These are phyloP conservation scores for Eleutherodactylus coqui DNA, from an alignment of 2,797 vertebrate genomes.

Conservation along the genomic window DNA sequence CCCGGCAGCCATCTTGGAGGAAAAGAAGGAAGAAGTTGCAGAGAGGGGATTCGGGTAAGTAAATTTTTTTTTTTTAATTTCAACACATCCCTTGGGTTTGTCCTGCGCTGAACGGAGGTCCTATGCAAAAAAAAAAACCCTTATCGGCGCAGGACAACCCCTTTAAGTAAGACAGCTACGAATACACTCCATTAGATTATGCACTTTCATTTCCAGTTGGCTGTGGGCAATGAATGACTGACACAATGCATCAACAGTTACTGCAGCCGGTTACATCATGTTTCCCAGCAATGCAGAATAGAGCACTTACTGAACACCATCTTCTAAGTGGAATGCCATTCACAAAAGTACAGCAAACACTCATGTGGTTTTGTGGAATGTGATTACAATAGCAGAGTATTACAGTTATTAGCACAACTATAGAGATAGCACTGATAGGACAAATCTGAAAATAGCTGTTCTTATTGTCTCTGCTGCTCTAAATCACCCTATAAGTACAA, in stretches of 20 bases:
- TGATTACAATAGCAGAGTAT: slow-evolving; percentile 48
- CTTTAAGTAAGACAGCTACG: not conserved
- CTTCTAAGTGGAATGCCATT: slow-evolving; percentile 55
- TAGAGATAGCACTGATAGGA: slow-evolving; percentile 31
- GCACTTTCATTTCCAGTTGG: not conserved
- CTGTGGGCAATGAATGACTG: slow-evolving; percentile 7
- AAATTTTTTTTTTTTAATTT: too few species aligned
- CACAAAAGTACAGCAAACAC: slow-evolving; percentile 48
- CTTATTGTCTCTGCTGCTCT: not conserved
- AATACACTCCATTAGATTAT: not conserved
- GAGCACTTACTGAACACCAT: slow-evolving; percentile 24
- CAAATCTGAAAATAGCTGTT: slow-evolving; percentile 21
- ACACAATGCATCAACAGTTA: not conserved
- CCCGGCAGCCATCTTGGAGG: too few species aligned
- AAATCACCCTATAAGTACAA: slow-evolving; percentile 28
- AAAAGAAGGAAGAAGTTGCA: too few species aligned
- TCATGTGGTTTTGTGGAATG: slow-evolving; percentile 56
- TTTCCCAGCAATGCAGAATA: slow-evolving; percentile 46
- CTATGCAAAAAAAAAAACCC: too few species aligned
- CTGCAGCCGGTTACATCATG: not conserved
- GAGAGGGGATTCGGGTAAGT: too few species aligned
- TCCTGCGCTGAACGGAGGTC: too few species aligned
- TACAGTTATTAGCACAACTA: slow-evolving; percentile 32
- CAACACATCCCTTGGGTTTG: too few species aligned
- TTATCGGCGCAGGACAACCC: too few species aligned